These are phyloP conservation scores for Macaria notata DNA, from an alignment of 2,888 invertebrate species.

Conservation along the genomic window DNA sequence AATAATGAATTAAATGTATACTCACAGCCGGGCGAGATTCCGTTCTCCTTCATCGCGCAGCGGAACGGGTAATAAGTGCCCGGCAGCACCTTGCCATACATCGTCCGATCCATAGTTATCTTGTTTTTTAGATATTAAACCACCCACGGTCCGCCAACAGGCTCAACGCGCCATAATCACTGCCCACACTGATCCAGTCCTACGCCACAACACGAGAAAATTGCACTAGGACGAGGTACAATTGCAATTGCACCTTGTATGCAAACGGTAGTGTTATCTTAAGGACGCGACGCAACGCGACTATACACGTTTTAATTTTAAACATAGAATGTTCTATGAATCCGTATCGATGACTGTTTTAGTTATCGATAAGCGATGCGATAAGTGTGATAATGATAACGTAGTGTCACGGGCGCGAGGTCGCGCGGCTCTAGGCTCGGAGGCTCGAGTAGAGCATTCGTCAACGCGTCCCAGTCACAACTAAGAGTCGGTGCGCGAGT, in stretches of 20 bases:
- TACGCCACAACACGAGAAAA: slow-evolving; percentile 39
- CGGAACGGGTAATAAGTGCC: slow-evolving; percentile 93
- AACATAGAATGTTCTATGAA: slow-evolving; percentile 34
- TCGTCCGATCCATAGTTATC: slow-evolving; percentile 90
- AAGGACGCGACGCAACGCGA: slow-evolving; percentile 45
- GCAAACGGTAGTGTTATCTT: slow-evolving; percentile 37
- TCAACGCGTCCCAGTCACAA: slow-evolving; percentile 74
- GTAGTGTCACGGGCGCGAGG: slow-evolving; percentile 68
- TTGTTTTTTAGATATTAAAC: slow-evolving; percentile 67
- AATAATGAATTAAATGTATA: slow-evolving; percentile 58
- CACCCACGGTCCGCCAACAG: slow-evolving; percentile 70
- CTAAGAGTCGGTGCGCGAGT: slow-evolving; percentile 54
- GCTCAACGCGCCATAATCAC: slow-evolving; percentile 75
- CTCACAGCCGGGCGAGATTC: slow-evolving; percentile 94
- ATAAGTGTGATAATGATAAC: slow-evolving; percentile 58
- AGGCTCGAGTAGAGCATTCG: slow-evolving; percentile 63
- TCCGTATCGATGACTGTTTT: slow-evolving; percentile 55
- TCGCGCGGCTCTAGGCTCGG: slow-evolving; percentile 50
- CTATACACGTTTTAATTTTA: slow-evolving; percentile 17
- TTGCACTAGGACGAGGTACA: slow-evolving; percentile 45
- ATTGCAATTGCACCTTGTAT: slow-evolving; percentile 41
- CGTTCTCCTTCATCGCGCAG: slow-evolving; percentile 90
- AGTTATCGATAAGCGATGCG: slow-evolving; percentile 50
- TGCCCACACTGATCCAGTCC: slow-evolving; percentile 63
- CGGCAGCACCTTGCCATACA: slow-evolving; percentile 94